phyloP scores from a whole-genome alignment of 1,140 invertebrate genomes.

The Eumeta japonica region DNA sequence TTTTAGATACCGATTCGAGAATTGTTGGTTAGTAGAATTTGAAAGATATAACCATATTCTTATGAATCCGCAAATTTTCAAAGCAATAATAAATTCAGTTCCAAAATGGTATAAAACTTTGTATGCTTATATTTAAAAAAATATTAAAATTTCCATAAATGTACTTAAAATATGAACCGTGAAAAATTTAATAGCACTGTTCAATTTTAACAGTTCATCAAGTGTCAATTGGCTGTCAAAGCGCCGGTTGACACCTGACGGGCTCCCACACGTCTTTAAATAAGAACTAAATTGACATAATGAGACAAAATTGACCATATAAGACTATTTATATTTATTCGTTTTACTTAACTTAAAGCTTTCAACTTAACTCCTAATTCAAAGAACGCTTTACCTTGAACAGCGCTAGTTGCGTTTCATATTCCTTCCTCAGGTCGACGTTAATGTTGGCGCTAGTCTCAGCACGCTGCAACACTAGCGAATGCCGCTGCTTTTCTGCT shows the following conservation, averaged over 20 bases:
- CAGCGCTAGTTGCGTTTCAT: slow-evolving; percentile 69
- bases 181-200: too few relatives aligned
- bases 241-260: background rate
- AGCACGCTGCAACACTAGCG: slow-evolving; percentile 67
- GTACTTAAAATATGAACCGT: too few relatives aligned
- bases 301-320: slow-evolving; percentile 3
- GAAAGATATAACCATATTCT: slow-evolving; percentile 1
- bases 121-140: background rate
- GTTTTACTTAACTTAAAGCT: background rate
- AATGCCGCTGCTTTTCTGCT: slow-evolving; percentile 68
- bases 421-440: slow-evolving; percentile 71
- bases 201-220: background rate
- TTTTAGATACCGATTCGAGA: background rate
- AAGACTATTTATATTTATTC: background rate
- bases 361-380: background rate
- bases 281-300: too few relatives aligned
- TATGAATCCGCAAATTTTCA: background rate
- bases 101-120: slow-evolving; percentile 5
- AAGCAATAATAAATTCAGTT: slow-evolving; percentile 1
- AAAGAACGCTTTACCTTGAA: slow-evolving; percentile 57
- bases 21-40: slow-evolving; percentile 1
- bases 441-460: slow-evolving; percentile 68
- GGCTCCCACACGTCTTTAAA: too few relatives aligned
- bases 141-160: too few relatives aligned
- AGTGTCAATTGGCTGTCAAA: background rate